Base-by-base conservation (phyloP, 2,888 invertebrate genomes). In the Cantharis lateralis region DNA sequence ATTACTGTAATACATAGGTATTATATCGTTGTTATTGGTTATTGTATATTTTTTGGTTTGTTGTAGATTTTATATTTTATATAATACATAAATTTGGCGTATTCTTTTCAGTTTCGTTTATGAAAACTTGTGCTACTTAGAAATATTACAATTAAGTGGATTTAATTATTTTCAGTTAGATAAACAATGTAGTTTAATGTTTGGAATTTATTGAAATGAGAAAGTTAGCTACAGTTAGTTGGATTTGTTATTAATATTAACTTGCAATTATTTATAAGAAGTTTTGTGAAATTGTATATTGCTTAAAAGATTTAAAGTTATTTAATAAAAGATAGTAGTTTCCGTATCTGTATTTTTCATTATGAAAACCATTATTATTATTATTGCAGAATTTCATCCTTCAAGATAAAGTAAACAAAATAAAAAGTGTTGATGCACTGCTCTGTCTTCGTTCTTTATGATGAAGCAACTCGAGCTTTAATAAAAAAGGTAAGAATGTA, bases 201-300 rank as follows among this genome's bases (percentile, higher is more conserved):
- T 20, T 64, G 20, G 20, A 20, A 64, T 64, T 64, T 20, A 20
- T 64, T 64, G 11, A 64, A 10, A 16, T 32, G 32, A 32, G 5
- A 20, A 20, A 63, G 20, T 16, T 64, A 64, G 15, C 16, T 69
- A 32, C 15, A 15, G 61, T 62, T 62, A 62, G 11, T 66, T 15
- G 68, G 68, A 73, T 75, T 75, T 75, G 75, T 75, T 75, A 28
- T 75, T 75, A 75, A 75, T 71, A 71, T 75, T 75, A 75, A 75
- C 61, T 68, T 24, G 64, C 74, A 68, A 71, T 75, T 75, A 75
- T 75, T 75, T 75, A 71, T 71, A 75, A 75, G 48, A 68, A 66
- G 15, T 71, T 64, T 75, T 75, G 75, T 71, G 68, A 71, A 75
- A 62, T 68, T 75, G 70, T 66, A 71, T 75, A 18, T 71, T 75